A percentile compares a stretch with the other conserved stretches of the same genome.
These are phyloP conservation scores for Agelastica alni DNA, from an alignment of 2,888 invertebrate genomes.

Conservation along the genomic window DNA sequence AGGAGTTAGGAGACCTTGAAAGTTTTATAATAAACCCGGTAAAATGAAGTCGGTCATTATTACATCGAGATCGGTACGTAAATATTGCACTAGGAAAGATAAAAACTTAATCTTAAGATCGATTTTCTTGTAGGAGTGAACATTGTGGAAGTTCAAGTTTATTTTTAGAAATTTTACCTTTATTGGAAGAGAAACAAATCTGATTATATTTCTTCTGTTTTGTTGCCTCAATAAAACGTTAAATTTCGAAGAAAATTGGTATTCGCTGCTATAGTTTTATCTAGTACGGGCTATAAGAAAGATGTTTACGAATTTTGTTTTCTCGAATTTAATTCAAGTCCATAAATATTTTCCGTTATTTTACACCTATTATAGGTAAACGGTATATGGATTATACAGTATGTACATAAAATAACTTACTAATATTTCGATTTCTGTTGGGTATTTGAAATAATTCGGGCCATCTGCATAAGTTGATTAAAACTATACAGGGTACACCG, in stretches of 20 bases:
- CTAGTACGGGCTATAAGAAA: too few relatives aligned
- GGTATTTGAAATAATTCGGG: too few relatives aligned
- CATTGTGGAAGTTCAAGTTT: constrained; percentile 10
- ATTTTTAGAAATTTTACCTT: constrained; percentile 15
- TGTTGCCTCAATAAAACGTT: background rate
- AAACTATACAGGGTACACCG: too few relatives aligned
- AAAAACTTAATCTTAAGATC: constrained; percentile 16
- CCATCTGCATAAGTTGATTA: too few relatives aligned
- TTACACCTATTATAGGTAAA: too few relatives aligned
- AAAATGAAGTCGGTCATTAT: constrained; percentile 1
- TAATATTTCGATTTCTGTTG: too few relatives aligned
- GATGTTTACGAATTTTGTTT: too few relatives aligned
- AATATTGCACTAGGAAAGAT: constrained; percentile 15
- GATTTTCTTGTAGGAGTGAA: constrained; percentile 11
- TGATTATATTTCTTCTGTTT: background rate
- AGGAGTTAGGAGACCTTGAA: background rate
- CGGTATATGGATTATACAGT: too few relatives aligned
- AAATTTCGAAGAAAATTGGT: background rate
- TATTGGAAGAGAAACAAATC: constrained; percentile 2
- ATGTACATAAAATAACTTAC: too few relatives aligned
- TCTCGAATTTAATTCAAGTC: too few relatives aligned
- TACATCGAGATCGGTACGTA: constrained; percentile 13
- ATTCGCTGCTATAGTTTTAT: too few relatives aligned
- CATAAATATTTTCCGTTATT: too few relatives aligned
- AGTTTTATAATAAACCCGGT: background rate